Percentiles rank a stretch among this genome's conserved stretches.
phyloP scores from a whole-genome alignment of 2,888 invertebrate genomes.

The Sphaeridia pumilis region DNA sequence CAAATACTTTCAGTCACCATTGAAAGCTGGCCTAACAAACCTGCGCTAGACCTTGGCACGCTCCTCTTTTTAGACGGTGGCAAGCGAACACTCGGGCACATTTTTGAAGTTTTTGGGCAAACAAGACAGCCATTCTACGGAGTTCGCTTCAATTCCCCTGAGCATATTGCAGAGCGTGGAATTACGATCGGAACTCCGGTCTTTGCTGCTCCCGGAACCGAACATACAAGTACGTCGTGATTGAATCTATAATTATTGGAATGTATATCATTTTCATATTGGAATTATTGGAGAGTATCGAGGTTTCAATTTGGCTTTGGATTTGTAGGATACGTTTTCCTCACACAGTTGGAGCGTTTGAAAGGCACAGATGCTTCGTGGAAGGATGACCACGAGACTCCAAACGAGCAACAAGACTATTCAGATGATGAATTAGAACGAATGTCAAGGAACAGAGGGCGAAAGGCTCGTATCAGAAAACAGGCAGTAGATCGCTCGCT shows the following conservation, averaged over 20 bases:
- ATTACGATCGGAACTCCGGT: constrained; percentile 59
- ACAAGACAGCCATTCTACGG: constrained; percentile 76
- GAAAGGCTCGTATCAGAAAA: neutral
- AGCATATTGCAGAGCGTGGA: constrained; percentile 59
- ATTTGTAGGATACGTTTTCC: constrained; percentile 27
- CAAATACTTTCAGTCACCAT: constrained; percentile 62
- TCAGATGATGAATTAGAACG: constrained; percentile 83
- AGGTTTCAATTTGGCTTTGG: too few species aligned
- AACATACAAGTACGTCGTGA: constrained; percentile 48
- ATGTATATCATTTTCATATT: too few species aligned
- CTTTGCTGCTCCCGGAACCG: constrained; percentile 67
- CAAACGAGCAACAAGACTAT: constrained; percentile 57
- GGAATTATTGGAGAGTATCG: too few species aligned
- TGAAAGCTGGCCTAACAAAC: constrained; percentile 55
- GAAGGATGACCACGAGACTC: constrained; percentile 69
- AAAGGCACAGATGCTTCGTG: constrained; percentile 84
- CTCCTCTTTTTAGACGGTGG: constrained; percentile 74
- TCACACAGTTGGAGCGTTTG: constrained; percentile 37
- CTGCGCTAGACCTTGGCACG: constrained; percentile 74
- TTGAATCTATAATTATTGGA: neutral
- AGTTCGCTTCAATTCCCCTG: constrained; percentile 70
- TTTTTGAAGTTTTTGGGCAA: constrained; percentile 86
- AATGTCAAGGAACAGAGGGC: constrained; percentile 32
- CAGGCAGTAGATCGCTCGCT: neutral
- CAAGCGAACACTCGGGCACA: constrained; percentile 58